These are phyloP conservation scores for Gambusia holbrooki DNA, from an alignment of 2,113 vertebrate genomes.

Conservation along the genomic window DNA sequence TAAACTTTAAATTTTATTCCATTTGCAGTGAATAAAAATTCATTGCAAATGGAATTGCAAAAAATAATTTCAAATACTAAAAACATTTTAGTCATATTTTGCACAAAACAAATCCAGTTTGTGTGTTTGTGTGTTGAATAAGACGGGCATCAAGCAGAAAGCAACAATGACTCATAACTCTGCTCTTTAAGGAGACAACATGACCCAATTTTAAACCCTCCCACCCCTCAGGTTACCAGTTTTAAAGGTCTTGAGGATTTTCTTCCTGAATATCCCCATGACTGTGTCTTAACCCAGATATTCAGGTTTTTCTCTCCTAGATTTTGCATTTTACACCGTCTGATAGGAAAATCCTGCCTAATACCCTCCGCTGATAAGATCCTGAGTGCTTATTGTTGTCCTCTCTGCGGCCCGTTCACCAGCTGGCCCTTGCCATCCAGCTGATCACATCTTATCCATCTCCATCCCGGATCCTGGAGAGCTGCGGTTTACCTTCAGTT, in stretches of 20 bases:
- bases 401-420: constrained; percentile 33
- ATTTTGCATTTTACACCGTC: neutral
- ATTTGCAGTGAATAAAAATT: too few relatives aligned
- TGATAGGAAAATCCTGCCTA: constrained; percentile 9
- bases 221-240: too few relatives aligned
- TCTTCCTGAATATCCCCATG: neutral
- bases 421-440: constrained; percentile 25
- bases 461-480: constrained; percentile 12
- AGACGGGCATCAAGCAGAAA: too few relatives aligned
- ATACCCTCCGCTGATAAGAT: constrained; percentile 55
- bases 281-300: constrained; percentile 4
- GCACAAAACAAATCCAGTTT: too few relatives aligned
- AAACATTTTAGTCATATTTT: too few relatives aligned
- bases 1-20: too few relatives aligned
- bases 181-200: too few relatives aligned
- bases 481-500: constrained; percentile 26
- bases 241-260: neutral
- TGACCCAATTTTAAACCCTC: neutral
- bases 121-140: too few relatives aligned
- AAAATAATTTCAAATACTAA: too few relatives aligned
- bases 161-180: too few relatives aligned
- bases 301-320: neutral
- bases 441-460: constrained; percentile 47
- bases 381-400: constrained; percentile 48
- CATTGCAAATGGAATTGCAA: too few relatives aligned